Evolutionary conservation across 2,888 invertebrate species (phyloP).

Genomic region (Cybosia mesomella): DNA sequence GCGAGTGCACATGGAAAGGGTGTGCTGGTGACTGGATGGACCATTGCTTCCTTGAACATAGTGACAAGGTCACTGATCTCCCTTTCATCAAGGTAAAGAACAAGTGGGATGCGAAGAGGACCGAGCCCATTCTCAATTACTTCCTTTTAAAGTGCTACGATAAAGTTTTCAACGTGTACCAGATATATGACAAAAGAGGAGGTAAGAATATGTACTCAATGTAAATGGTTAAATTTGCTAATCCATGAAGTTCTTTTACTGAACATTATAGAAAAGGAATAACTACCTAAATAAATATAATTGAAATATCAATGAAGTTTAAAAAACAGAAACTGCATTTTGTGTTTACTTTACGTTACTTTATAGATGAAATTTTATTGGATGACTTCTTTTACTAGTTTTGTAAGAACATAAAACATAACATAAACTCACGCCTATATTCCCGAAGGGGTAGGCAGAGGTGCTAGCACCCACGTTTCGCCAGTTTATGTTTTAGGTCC

Average conservation of each 20-base stretch:
- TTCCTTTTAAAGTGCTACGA: slow-evolving; percentile 81
- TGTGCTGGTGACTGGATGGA: slow-evolving; percentile 88
- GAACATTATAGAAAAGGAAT: background rate
- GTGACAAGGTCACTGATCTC: slow-evolving; percentile 81
- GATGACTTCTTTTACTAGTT: background rate
- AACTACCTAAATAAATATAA: too few species aligned
- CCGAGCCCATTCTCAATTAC: slow-evolving; percentile 81
- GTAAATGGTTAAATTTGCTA: background rate
- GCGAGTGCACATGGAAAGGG: slow-evolving; percentile 87
- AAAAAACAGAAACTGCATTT: background rate
- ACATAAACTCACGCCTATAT: too few species aligned
- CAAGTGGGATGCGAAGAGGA: slow-evolving; percentile 80
- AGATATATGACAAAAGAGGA: slow-evolving; percentile 84
- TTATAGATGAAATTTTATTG: too few species aligned
- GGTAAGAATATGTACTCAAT: slow-evolving; percentile 57
- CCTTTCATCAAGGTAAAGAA: slow-evolving; percentile 83
- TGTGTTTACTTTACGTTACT: background rate
- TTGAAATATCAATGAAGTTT: background rate
- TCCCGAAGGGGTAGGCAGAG: too few species aligned
- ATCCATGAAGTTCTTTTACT: background rate
- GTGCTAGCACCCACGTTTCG: too few species aligned
- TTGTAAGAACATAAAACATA: too few species aligned
- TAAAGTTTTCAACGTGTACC: slow-evolving; percentile 82
- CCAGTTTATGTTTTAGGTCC: too few species aligned
- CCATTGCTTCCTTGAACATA: slow-evolving; percentile 85